Conservation (phyloP, 2,797 vertebrate species). For the Pempheris klunzingeri region DNA sequence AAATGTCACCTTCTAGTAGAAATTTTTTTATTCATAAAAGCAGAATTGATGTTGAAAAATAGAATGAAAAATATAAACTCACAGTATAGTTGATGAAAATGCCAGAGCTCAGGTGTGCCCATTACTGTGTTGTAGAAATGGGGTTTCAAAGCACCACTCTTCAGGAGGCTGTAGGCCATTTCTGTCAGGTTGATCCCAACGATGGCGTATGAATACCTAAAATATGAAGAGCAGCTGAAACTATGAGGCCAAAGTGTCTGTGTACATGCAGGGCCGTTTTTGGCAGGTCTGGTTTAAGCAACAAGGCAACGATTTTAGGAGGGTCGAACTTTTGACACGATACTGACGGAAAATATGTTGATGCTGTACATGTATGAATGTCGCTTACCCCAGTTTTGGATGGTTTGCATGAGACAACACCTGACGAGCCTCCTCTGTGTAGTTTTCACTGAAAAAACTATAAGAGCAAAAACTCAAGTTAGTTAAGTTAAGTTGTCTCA, state of each 20-base stretch:
- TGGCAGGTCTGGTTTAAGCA: background rate
- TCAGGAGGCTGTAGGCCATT: slow-evolving; percentile 97
- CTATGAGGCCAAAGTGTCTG: background rate
- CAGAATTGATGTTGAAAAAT: background rate
- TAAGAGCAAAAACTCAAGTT: slow-evolving; percentile 30
- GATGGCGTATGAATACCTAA: slow-evolving; percentile 97
- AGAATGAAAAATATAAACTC: slow-evolving; percentile 78
- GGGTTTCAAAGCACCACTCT: slow-evolving; percentile 90
- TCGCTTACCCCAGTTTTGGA: slow-evolving; percentile 93
- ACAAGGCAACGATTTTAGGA: background rate
- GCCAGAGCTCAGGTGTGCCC: slow-evolving; percentile 87
- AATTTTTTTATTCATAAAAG: too few relatives aligned
- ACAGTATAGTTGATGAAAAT: slow-evolving; percentile 98
- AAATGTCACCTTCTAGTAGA: background rate
- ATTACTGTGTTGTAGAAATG: slow-evolving; percentile 93
- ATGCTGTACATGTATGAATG: background rate
- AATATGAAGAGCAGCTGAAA: slow-evolving; percentile 57
- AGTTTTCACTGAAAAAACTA: slow-evolving; percentile 97
- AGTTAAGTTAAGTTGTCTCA: too few relatives aligned
- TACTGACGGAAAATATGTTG: background rate
- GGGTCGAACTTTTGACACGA: background rate
- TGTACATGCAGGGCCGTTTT: background rate
- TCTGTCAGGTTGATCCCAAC: slow-evolving; percentile 99
- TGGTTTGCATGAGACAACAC: slow-evolving; percentile 94
- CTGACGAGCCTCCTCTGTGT: slow-evolving; percentile 90